Conservation (phyloP, 2,113 vertebrate species). For the Bambusicola thoracicus region DNA sequence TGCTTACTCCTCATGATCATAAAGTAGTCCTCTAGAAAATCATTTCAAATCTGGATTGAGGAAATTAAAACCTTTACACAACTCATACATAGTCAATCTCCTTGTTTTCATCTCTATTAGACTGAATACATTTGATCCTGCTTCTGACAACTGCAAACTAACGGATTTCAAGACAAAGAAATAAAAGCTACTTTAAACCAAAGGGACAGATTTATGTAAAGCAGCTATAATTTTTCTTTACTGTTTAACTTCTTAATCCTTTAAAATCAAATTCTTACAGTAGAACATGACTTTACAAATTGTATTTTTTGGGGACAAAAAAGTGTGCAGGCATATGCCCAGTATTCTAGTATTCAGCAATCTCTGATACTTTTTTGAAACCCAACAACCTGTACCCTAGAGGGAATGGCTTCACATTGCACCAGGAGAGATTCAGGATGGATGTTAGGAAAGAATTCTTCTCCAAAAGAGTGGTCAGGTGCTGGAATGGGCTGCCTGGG, state of each 20-base stretch:
- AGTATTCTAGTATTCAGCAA: neutral
- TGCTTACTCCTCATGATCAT: neutral
- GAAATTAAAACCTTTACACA: neutral
- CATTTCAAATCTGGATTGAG: neutral
- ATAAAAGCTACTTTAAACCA: neutral
- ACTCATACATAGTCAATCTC: neutral
- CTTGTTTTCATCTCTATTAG: neutral
- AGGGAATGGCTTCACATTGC: no score
- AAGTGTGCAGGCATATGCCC: rapidly evolving
- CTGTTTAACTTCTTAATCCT: neutral
- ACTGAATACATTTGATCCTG: neutral
- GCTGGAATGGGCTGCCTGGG: no score
- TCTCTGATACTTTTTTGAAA: neutral
- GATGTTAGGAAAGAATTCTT: no score
- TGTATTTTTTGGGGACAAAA: neutral
- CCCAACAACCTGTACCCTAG: neutral
- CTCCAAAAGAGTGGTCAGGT: no score
- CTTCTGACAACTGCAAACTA: neutral
- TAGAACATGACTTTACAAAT: neutral
- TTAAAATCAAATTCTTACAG: neutral
- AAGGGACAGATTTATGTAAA: neutral
- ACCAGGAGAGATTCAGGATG: no score
- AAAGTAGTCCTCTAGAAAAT: neutral
- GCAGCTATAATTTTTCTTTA: neutral
- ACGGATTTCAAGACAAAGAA: neutral